Base-by-base conservation (phyloP, 2,797 vertebrate genomes). In the Vultur gryphus region DNA sequence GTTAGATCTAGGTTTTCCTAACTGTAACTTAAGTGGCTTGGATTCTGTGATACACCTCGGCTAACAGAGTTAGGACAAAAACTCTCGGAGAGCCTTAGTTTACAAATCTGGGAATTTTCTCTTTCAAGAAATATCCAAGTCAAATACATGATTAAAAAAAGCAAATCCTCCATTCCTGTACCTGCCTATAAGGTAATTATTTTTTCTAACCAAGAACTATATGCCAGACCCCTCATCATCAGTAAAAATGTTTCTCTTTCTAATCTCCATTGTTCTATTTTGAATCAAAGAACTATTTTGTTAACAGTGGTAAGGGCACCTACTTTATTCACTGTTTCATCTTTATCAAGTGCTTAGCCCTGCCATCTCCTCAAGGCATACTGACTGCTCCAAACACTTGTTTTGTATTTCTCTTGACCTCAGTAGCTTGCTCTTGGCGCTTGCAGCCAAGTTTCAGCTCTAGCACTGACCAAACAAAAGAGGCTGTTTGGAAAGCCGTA, bases 341-440 rank as follows among this genome's bases (percentile, higher is more conserved):
- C 65, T 17, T 59, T 52, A 12, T 13, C 8, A 6, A 18, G 39
- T 8, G 46, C 39, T 62, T 10, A 11, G 37, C 20, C 65, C 67
- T 11, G 33, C 11, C 21, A 8, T 33, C 48, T 52, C 48, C 67
- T 37, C 66, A 15, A 43, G 46, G 41, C 1, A 3, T 46, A 6
- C 28, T 3, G 23, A 21, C 46, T 16, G 46, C 58, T 77, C 46
- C 46, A 33, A 41, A 18, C 58, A 7, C 46, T 33, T 11, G 23
- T 48, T 31, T 26, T 7, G 0, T 14, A 2, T 55, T 35, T 46
- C 29, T 67, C 64, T 39, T 17, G 43, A 26, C 28, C n/a, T 19
- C 16, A 13, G 10, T 5, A 25, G 20, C 28, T 55, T 3, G 26
- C 19, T 26, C 35, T 23, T 33, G n/a, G 64, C 0, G 0, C 16